phyloP scores from a whole-genome alignment of 2,797 vertebrate species.

The Staurois parvus region DNA sequence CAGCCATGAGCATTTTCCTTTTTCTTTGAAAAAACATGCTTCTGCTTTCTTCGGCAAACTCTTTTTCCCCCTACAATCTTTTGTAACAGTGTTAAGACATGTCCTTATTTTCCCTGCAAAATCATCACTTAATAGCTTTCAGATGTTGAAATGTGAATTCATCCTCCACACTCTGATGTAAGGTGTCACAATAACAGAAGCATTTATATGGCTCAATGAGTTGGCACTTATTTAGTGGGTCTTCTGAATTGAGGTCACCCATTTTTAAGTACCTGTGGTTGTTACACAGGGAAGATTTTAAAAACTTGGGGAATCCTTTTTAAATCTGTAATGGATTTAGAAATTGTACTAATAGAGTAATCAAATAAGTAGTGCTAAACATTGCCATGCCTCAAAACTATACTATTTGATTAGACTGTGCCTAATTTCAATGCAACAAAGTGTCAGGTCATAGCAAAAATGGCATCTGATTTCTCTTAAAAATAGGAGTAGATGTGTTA shows the following conservation, averaged over 20 bases:
- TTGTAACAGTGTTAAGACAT: constrained; percentile 54
- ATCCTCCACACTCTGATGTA: constrained; percentile 47
- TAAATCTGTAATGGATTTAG: background rate
- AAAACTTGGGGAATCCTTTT: background rate
- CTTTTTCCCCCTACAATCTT: constrained; percentile 36
- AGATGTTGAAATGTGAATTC: constrained; percentile 55
- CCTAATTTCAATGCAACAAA: background rate
- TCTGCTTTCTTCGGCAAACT: constrained; percentile 57
- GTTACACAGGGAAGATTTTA: background rate
- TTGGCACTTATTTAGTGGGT: constrained; percentile 26
- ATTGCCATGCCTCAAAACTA: background rate
- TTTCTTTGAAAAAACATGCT: constrained; percentile 50
- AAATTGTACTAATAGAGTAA: background rate
- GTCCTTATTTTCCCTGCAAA: constrained; percentile 58
- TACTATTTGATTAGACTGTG: background rate
- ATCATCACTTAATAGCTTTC: constrained; percentile 58
- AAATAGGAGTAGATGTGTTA: too few species aligned
- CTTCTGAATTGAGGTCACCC: constrained; percentile 48
- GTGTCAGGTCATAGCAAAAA: too few species aligned
- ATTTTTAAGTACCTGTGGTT: background rate
- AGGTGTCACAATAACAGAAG: constrained; percentile 58
- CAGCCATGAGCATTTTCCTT: constrained; percentile 34
- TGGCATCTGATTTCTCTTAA: too few species aligned
- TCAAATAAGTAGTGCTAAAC: too few species aligned
- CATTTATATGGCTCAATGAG: constrained; percentile 44